phyloP scores from a whole-genome alignment of 1,140 invertebrate genomes.

The Saxidomus purpurata region DNA sequence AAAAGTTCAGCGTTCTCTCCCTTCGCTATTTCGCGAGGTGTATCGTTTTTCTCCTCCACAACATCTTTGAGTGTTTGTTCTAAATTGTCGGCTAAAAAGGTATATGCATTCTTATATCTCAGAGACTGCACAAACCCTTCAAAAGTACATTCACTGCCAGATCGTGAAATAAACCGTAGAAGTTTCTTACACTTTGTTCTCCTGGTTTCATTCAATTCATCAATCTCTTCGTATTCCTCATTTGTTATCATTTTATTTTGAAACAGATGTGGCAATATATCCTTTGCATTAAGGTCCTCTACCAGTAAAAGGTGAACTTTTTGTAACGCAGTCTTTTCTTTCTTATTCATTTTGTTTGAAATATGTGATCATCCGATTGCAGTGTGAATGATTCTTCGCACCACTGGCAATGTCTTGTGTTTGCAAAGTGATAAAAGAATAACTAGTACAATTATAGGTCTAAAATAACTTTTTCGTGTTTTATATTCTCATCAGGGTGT shows the following conservation, averaged over 20 bases:
- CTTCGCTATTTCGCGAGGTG: neutral
- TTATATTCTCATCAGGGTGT: neutral
- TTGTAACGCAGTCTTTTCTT: neutral
- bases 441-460: neutral
- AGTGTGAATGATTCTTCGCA: neutral
- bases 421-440: neutral
- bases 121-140: neutral
- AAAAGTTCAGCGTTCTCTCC: neutral
- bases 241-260: neutral
- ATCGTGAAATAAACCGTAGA: neutral
- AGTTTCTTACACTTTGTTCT: conserved; percentile 17
- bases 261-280: neutral
- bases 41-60: neutral
- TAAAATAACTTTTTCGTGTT: too few species aligned
- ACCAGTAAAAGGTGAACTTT: neutral
- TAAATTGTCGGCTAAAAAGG: conserved; percentile 12
- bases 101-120: neutral
- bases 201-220: conserved; percentile 25
- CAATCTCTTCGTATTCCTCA: neutral
- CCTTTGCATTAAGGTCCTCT: neutral
- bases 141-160: conserved; percentile 40
- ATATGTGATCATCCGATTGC: neutral
- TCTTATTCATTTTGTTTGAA: conserved; percentile 27
- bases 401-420: neutral
- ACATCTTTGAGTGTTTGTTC: conserved; percentile 4